These are phyloP conservation scores for Cyprichromis sp. DNA, from an alignment of 2,113 vertebrate species.

Conservation along the genomic window DNA sequence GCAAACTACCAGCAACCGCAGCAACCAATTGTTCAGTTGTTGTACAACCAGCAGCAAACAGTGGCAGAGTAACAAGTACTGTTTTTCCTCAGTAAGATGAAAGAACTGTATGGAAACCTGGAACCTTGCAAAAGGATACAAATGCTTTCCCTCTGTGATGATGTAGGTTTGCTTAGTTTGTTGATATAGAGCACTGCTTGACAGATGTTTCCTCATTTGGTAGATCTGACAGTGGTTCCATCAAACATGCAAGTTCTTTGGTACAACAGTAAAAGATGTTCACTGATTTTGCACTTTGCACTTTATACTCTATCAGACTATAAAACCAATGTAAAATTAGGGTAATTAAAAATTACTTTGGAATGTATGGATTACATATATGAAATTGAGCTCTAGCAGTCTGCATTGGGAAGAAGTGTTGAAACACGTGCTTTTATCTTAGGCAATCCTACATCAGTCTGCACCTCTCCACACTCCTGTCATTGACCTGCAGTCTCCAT, in stretches of 20 bases:
- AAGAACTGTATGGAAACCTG: not conserved
- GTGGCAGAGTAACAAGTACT: not conserved
- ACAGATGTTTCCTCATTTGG: not conserved
- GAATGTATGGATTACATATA: not conserved
- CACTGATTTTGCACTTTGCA: not conserved
- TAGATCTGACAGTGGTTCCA: not conserved
- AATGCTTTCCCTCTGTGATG: not conserved
- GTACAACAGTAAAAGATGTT: not conserved
- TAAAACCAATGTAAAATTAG: not conserved
- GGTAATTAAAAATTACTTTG: not conserved
- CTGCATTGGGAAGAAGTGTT: not conserved
- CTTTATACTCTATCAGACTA: not conserved
- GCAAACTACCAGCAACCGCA: not conserved
- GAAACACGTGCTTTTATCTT: conserved; percentile 13
- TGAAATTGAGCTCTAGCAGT: not conserved
- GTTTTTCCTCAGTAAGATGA: not conserved
- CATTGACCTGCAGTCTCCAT: conserved; percentile 75
- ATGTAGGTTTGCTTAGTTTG: not conserved
- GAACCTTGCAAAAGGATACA: not conserved
- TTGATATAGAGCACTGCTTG: not conserved
- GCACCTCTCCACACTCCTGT: not conserved
- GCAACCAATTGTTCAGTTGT: not conserved
- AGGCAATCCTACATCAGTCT: conserved; percentile 16
- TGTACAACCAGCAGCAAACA: not conserved
- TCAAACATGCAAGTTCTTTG: not conserved